Conservation (phyloP, 2,113 vertebrate genomes). For the Coreoperca whiteheadi region DNA sequence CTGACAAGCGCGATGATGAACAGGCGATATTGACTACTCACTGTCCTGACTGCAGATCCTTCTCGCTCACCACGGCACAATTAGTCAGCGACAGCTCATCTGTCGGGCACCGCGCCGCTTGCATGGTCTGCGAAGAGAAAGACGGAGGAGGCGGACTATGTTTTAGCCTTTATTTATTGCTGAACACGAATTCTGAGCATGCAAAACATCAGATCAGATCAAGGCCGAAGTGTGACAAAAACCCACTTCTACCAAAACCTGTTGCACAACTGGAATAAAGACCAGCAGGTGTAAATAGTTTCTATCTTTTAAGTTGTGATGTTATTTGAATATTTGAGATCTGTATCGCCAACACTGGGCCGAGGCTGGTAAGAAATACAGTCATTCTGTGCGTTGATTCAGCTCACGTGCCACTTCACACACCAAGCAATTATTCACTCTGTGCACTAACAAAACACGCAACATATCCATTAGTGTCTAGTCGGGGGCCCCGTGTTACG, state of each 20-base stretch:
- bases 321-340: not conserved
- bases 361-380: not conserved
- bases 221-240: not conserved
- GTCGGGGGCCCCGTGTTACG: no score
- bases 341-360: not conserved
- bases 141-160: not conserved
- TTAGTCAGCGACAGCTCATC: constrained; percentile 97
- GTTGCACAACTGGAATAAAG: not conserved
- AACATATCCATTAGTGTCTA: no score
- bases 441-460: no score
- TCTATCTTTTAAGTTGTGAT: not conserved
- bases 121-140: constrained; percentile 87
- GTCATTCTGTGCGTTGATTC: not conserved
- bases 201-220: not conserved
- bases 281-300: not conserved
- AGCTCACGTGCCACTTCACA: no score
- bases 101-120: constrained; percentile 96
- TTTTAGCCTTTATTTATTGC: not conserved
- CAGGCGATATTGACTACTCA: constrained; percentile 83
- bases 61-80: constrained; percentile 97
- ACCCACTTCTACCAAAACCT: not conserved
- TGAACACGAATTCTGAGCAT: not conserved
- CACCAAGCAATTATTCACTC: no score
- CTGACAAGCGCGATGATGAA: not conserved
- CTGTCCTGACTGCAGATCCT: constrained; percentile 96